Conservation (phyloP, 2,888 invertebrate species). For the Caenorhabditis sulstoni region DNA sequence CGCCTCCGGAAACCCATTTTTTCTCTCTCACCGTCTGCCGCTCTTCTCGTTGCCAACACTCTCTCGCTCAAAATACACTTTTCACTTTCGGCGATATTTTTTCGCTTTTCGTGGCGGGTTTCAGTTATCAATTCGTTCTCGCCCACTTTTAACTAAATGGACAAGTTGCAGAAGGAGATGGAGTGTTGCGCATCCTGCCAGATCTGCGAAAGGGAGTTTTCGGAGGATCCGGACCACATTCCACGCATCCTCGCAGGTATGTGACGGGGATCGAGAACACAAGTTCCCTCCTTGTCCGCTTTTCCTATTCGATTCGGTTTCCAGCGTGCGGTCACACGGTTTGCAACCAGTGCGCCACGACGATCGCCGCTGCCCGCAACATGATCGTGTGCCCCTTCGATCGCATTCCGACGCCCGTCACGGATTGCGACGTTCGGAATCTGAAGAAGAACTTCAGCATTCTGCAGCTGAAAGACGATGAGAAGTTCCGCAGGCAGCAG, state of each 20-base stretch:
- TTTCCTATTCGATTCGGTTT: not conserved
- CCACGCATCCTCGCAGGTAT: constrained; percentile 28
- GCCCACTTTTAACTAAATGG: not conserved
- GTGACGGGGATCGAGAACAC: too few relatives aligned
- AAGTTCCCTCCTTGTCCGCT: too few relatives aligned
- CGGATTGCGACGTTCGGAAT: constrained; percentile 15
- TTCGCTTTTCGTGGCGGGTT: too few relatives aligned
- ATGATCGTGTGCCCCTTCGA: constrained; percentile 29
- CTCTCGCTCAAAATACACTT: too few relatives aligned
- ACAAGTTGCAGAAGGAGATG: not conserved
- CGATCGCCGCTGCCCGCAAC: not conserved
- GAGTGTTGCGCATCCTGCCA: constrained; percentile 8
- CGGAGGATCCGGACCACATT: constrained; percentile 9
- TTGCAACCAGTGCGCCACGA: constrained; percentile 13
- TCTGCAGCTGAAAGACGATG: constrained; percentile 32
- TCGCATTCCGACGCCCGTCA: constrained; percentile 5
- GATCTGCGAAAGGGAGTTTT: constrained; percentile 31
- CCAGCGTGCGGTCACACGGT: constrained; percentile 39
- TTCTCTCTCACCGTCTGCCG: too few relatives aligned
- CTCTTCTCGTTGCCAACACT: too few relatives aligned
- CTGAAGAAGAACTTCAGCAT: constrained; percentile 35
- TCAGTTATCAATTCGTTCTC: not conserved
- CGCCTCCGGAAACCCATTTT: too few relatives aligned
- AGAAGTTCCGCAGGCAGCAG: constrained; percentile 7
- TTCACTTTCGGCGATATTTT: too few relatives aligned